These are phyloP conservation scores for Trachelipus rathkii DNA, from an alignment of 1,140 invertebrate species.

Conservation along the genomic window DNA sequence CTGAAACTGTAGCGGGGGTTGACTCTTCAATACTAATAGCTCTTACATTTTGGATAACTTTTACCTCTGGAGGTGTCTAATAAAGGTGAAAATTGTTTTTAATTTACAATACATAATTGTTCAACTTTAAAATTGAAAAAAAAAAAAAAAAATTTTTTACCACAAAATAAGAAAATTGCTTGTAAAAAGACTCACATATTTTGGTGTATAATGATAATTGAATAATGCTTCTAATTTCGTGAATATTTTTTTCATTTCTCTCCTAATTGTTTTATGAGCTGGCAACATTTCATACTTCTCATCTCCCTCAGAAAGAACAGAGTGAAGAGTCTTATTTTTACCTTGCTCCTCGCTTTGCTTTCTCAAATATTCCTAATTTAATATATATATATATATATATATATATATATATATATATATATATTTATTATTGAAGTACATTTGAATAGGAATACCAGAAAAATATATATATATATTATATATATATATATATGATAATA, in stretches of 20 bases:
- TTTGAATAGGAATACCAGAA: no score
- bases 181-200: slow-evolving; percentile 57
- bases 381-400: no score
- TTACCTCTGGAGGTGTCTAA: slow-evolving; percentile 74
- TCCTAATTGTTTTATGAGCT: slow-evolving; percentile 69
- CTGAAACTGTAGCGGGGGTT: slow-evolving; percentile 77
- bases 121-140: no score
- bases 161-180: no score
- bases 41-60: slow-evolving; percentile 85
- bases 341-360: slow-evolving; percentile 62
- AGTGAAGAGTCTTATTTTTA: slow-evolving; percentile 21
- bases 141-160: no score
- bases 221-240: slow-evolving; percentile 83
- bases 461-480: no score
- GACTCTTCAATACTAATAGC: slow-evolving; percentile 93
- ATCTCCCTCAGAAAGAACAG: slow-evolving; percentile 6
- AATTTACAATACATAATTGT: no score
- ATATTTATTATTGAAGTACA: no score
- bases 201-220: slow-evolving; percentile 92
- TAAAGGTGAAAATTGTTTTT: no score
- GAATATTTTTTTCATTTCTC: slow-evolving; percentile 74
- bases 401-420: no score
- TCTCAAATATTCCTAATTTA: slow-evolving; percentile 74
- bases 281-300: slow-evolving; percentile 60
- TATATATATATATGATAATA: no score